Conservation (phyloP, 2,888 invertebrate species). For the Ctenicera cuprea region DNA sequence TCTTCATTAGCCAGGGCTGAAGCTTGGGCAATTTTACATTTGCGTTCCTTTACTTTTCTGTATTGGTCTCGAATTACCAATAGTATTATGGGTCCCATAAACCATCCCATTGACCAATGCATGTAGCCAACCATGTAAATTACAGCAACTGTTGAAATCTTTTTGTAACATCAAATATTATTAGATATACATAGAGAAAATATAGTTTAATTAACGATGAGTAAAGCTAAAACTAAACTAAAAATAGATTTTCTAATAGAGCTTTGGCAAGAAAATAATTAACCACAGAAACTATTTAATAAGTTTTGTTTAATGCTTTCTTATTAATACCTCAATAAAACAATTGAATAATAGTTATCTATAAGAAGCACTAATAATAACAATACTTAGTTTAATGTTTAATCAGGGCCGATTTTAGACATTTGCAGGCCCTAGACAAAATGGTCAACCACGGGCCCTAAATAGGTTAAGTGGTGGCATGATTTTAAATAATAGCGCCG, state of each 20-base stretch:
- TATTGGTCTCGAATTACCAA: conserved; percentile 88
- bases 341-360: background rate
- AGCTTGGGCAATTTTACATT: conserved; percentile 84
- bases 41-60: conserved; percentile 83
- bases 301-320: too few relatives aligned
- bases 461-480: too few relatives aligned
- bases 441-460: too few relatives aligned
- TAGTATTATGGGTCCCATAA: conserved; percentile 86
- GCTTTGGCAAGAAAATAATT: background rate
- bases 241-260: background rate
- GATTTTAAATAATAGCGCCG: too few relatives aligned
- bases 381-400: background rate
- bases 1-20: conserved; percentile 88
- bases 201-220: too few relatives aligned
- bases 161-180: background rate
- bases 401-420: background rate
- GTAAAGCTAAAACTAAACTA: background rate
- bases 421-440: too few relatives aligned
- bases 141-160: conserved; percentile 71
- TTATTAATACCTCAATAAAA: conserved; percentile 5
- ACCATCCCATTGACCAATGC: conserved; percentile 93
- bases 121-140: conserved; percentile 89
- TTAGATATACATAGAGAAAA: background rate
- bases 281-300: too few relatives aligned
- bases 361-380: background rate